A percentile compares a stretch with the other conserved stretches of the same genome.
These are phyloP conservation scores for Aeoliscus strigatus DNA, from an alignment of 2,797 vertebrate genomes.

Conservation along the genomic window DNA sequence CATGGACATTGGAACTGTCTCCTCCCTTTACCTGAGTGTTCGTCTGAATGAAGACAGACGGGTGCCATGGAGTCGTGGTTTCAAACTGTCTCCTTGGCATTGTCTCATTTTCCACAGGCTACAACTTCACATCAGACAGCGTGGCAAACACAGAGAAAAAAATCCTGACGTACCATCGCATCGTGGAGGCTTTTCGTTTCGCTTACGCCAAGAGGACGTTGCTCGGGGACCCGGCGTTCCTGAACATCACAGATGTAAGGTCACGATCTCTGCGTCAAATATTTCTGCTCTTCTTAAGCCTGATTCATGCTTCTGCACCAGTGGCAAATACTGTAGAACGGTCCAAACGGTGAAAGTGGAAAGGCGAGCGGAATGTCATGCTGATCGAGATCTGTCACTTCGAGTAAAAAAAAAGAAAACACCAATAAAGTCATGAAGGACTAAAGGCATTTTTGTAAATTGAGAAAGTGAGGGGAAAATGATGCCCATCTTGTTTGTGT, in stretches of 20 bases:
- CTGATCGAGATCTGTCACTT: too few species aligned
- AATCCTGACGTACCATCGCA: slow-evolving; percentile 88
- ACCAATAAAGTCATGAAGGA: too few species aligned
- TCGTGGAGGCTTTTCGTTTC: slow-evolving; percentile 90
- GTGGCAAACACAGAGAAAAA: slow-evolving; percentile 68
- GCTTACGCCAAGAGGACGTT: slow-evolving; percentile 89
- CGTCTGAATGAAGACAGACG: slow-evolving; percentile 1
- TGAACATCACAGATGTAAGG: slow-evolving; percentile 80
- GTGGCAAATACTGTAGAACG: too few species aligned
- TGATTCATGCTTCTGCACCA: too few species aligned
- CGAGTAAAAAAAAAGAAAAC: too few species aligned
- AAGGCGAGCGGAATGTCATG: too few species aligned
- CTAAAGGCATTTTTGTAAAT: too few species aligned
- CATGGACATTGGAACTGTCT: slow-evolving; percentile 11
- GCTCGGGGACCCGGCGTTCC: slow-evolving; percentile 83
- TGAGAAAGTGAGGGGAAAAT: too few species aligned
- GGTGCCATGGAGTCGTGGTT: background rate
- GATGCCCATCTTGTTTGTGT: too few species aligned
- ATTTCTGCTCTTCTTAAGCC: too few species aligned
- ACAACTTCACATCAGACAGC: slow-evolving; percentile 78
- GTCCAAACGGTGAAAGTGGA: too few species aligned
- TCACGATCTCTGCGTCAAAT: background rate
- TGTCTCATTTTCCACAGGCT: slow-evolving; percentile 76
- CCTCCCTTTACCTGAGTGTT: slow-evolving; percentile 1
- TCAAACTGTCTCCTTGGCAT: slow-evolving; percentile 2